Conservation (phyloP, 2,888 invertebrate species). For the Agrotis segetum region DNA sequence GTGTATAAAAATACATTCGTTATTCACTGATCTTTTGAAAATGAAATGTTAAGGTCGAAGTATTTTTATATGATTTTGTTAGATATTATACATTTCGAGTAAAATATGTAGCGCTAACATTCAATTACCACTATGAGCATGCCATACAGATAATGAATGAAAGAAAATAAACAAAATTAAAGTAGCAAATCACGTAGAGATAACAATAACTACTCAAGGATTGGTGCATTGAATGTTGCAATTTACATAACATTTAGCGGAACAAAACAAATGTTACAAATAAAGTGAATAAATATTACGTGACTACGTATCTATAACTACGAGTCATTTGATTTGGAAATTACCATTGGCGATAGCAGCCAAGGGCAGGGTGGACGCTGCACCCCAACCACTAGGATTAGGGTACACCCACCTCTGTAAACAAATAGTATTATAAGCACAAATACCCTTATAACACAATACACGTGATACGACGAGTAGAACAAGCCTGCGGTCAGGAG, state of each 20-base stretch:
- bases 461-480: slow-evolving; percentile 43
- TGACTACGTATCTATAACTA: slow-evolving; percentile 65
- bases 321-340: slow-evolving; percentile 69
- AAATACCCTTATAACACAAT: slow-evolving; percentile 48
- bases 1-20: slow-evolving; percentile 11
- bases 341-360: slow-evolving; percentile 77
- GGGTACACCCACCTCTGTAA: slow-evolving; percentile 79
- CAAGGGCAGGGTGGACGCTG: slow-evolving; percentile 75
- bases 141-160: slow-evolving; percentile 11
- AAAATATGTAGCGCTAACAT: slow-evolving; percentile 36
- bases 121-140: slow-evolving; percentile 43
- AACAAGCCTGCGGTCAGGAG: slow-evolving; percentile 42
- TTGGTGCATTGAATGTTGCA: slow-evolving; percentile 50
- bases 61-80: slow-evolving; percentile 6
- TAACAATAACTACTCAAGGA: slow-evolving; percentile 47
- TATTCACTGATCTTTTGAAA: slow-evolving; percentile 11
- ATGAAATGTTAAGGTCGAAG: slow-evolving; percentile 4
- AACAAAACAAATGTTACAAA: slow-evolving; percentile 61
- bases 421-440: slow-evolving; percentile 71
- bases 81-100: slow-evolving; percentile 5
- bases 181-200: slow-evolving; percentile 41
- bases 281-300: slow-evolving; percentile 66
- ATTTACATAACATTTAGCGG: slow-evolving; percentile 62
- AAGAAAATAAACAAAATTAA: slow-evolving; percentile 31
- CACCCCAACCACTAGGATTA: slow-evolving; percentile 78